Base-by-base conservation (phyloP, 2,113 vertebrate species). In the Cyprinodon tularosa region DNA sequence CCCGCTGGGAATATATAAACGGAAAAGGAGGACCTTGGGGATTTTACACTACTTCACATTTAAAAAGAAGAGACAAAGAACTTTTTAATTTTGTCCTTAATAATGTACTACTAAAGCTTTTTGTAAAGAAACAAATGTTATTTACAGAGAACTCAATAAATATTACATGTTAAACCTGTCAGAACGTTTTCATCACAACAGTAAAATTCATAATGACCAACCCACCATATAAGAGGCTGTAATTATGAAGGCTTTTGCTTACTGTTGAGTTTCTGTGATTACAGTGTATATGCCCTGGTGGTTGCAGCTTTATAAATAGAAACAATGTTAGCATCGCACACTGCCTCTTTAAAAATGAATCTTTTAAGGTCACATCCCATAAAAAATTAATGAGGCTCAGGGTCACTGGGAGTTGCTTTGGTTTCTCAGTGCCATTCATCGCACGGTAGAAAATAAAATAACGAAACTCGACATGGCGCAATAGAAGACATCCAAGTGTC, bases 311-410 rank as follows among this genome's bases (percentile, higher is more conserved):
- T 40, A 72, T 74, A 76, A 84, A 79, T 79, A 83, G 70, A 80
- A 82, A 74, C 13, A 40, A 72, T 66, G 75, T 79, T 45, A 72
- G 74, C 13, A 11, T 75, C 62, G 68, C 66, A 40, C 48, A 69
- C 38, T 12, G 62, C 68, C 29, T 42, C 70, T 84, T 90, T 80
- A 88, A 89, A 86, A 87, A 50, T 83, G 22, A 50, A 86, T 86
- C 76, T 72, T 78, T 83, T 78, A 66, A 79, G 13, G 82, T 86
- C 84, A 78, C 44, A 10, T 80, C 38, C 37, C 66, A 89, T 91
- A 74, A 90, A 91, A 83, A 87, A 91, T 92, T 61, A 65, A 93
- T 38, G 48, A 78, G 38, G n/a, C 13, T 74, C 40, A 40, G 72
- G 86, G 86, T 91, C 89, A 83, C 4, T 2, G 9, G 13, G 84